These are phyloP conservation scores for Vesta saturnalis DNA, from an alignment of 2,888 invertebrate species.

Conservation along the genomic window DNA sequence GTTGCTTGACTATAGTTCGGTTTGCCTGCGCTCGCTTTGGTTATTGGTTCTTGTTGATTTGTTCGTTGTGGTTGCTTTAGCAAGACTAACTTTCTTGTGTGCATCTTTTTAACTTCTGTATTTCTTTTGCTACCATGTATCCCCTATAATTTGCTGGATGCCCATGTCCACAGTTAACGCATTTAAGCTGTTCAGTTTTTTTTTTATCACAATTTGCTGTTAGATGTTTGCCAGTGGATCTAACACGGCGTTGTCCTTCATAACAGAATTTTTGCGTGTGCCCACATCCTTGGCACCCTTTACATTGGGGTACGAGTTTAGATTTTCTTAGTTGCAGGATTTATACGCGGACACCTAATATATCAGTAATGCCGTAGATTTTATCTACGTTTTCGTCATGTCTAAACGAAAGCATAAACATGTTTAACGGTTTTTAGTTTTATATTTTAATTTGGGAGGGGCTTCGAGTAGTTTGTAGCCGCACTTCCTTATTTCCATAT, in stretches of 20 bases:
- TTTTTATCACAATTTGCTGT: slow-evolving; percentile 27
- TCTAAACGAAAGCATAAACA: background rate
- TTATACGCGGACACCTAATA: slow-evolving; percentile 7
- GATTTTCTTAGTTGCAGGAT: slow-evolving; percentile 3
- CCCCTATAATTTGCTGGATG: slow-evolving; percentile 30
- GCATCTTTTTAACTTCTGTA: slow-evolving; percentile 20
- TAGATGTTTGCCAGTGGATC: slow-evolving; percentile 40
- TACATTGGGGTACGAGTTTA: slow-evolving; percentile 26
- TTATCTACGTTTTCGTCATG: background rate
- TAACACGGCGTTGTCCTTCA: slow-evolving; percentile 38
- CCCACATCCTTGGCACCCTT: slow-evolving; percentile 28
- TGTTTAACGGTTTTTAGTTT: slow-evolving; percentile 2
- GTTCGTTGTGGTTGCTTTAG: slow-evolving; percentile 25
- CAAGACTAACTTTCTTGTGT: slow-evolving; percentile 15
- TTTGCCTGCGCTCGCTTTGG: slow-evolving; percentile 10
- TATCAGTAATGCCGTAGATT: slow-evolving; percentile 2
- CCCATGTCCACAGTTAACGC: slow-evolving; percentile 24
- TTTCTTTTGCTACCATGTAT: slow-evolving; percentile 17
- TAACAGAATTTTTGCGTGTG: slow-evolving; percentile 33
- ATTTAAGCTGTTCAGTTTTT: slow-evolving; percentile 23
- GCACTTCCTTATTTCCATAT: too few relatives aligned
- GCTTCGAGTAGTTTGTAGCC: background rate
- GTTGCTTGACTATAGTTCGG: slow-evolving; percentile 15
- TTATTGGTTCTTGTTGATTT: slow-evolving; percentile 12
- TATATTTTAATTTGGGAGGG: slow-evolving; percentile 3